Evolutionary conservation across 2,888 invertebrate species (phyloP).

Genomic region (Machimus atricapillus): DNA sequence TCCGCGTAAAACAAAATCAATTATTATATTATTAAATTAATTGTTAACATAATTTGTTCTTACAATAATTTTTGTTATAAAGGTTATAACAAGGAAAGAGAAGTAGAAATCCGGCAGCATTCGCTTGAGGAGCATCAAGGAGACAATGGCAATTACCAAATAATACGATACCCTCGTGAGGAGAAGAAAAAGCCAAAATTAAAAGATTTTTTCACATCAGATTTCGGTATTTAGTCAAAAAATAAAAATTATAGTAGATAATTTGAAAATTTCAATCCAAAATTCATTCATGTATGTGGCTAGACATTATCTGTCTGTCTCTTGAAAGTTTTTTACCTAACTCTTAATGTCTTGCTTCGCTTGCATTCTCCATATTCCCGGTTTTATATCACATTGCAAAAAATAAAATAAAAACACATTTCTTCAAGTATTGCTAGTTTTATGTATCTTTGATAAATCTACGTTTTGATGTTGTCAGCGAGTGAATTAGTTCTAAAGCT

Average conservation of each 20-base stretch:
- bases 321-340: not conserved
- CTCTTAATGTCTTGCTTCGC: not conserved
- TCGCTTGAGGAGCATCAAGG: conserved; percentile 57
- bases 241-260: not conserved
- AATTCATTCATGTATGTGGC: not conserved
- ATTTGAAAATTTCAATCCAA: conserved; percentile 38
- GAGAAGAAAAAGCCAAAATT: conserved; percentile 79
- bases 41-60: not conserved
- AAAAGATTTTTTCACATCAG: conserved; percentile 85
- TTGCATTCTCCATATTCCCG: not conserved
- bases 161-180: conserved; percentile 76
- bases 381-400: not conserved
- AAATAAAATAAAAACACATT: not conserved
- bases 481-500: not conserved
- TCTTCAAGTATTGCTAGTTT: conserved; percentile 1
- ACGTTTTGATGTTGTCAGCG: not conserved
- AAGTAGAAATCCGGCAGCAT: conserved; percentile 53
- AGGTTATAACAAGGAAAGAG: conserved; percentile 37
- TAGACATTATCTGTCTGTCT: conserved; percentile 6
- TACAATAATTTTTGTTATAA: not conserved
- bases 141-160: conserved; percentile 60
- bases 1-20: not conserved
- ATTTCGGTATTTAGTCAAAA: conserved; percentile 72
- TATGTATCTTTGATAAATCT: not conserved
- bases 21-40: not conserved